A percentile compares a stretch with the other conserved stretches of the same genome.
Conservation (phyloP, 2,113 vertebrate genomes). For the Camelus bactrianus region DNA sequence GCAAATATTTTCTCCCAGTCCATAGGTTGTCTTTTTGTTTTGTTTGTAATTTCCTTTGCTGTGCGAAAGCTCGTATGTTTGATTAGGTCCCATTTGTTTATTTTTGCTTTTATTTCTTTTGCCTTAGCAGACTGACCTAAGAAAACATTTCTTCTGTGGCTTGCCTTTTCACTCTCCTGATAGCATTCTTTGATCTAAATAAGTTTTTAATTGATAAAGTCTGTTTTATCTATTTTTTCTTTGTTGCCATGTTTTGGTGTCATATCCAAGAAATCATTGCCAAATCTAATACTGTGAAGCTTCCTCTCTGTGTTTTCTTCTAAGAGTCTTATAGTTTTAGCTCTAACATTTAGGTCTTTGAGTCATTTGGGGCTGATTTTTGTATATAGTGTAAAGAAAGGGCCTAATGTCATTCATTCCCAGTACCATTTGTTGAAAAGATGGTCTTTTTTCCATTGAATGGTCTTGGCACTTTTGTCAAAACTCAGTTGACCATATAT, state of each 20-base stretch:
- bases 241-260: background rate
- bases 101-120: too few relatives aligned
- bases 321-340: too few relatives aligned
- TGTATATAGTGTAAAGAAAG: background rate
- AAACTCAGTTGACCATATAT: background rate
- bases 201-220: constrained; percentile 29
- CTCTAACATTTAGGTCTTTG: background rate
- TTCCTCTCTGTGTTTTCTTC: too few relatives aligned
- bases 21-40: background rate
- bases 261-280: background rate
- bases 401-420: background rate
- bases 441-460: background rate
- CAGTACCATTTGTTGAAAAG: background rate
- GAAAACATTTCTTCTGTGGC: background rate
- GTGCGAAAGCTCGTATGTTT: background rate
- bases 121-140: too few relatives aligned
- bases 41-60: background rate
- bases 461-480: background rate
- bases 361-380: background rate
- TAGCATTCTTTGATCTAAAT: background rate
- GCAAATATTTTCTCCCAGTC: background rate
- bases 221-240: background rate
- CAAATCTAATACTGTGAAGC: background rate
- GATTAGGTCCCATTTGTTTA: too few relatives aligned
- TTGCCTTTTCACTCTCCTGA: background rate